Conservation (phyloP, 1,140 invertebrate species). For the Plectus sambesii region DNA sequence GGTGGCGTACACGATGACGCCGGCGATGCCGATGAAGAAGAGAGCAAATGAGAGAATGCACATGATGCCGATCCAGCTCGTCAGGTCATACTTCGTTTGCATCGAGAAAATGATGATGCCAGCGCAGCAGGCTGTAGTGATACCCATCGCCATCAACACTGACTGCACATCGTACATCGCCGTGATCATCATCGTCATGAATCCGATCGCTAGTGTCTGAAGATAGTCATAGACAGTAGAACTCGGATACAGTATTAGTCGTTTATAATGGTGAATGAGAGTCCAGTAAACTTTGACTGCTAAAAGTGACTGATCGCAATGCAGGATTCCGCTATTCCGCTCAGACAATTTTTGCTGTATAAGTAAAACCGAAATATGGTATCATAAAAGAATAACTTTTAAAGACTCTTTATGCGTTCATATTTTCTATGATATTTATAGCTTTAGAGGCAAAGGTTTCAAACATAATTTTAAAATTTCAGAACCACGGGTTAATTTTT, state of each 20-base stretch:
- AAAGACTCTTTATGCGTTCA: too few species aligned
- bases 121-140: slow-evolving; percentile 38
- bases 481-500: too few species aligned
- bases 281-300: too few species aligned
- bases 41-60: slow-evolving; percentile 39
- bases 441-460: too few species aligned
- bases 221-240: slow-evolving; percentile 3
- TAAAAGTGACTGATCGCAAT: too few species aligned
- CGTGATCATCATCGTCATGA: slow-evolving; percentile 38
- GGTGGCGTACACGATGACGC: slow-evolving; percentile 21
- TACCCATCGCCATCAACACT: slow-evolving; percentile 34
- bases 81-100: slow-evolving; percentile 37
- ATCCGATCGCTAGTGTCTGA: slow-evolving; percentile 36
- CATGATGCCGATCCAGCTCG: slow-evolving; percentile 36
- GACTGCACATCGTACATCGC: slow-evolving; percentile 27
- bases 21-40: slow-evolving; percentile 38
- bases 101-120: slow-evolving; percentile 38
- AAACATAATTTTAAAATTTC: too few species aligned
- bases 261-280: too few species aligned
- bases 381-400: too few species aligned
- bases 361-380: too few species aligned
- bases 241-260: neutral
- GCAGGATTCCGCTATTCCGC: too few species aligned
- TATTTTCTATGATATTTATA: too few species aligned
- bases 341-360: too few species aligned